Evolutionary conservation across 30 jellyfish, hydroid and myxozoan species (phyloP), one percentile per base, ranked within the genome.

Genomic region (Sanderia malayensis): DNA sequence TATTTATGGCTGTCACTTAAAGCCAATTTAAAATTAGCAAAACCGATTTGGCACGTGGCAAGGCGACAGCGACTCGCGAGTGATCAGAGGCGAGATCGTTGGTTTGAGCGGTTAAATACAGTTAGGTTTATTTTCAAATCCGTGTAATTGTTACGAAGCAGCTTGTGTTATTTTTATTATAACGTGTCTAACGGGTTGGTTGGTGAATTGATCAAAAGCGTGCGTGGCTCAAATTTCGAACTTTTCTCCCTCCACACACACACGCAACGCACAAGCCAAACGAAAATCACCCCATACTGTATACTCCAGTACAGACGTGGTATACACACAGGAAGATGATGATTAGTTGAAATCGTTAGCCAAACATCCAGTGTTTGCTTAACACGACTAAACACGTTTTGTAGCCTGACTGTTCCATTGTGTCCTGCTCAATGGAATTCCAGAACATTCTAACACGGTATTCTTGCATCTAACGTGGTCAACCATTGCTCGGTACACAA

Each of bases 401-500:
- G 70, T 62, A 34, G 61, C 28, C 46, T 26, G 34, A 76, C 62
- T 30, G 57, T 52, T 65, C 46, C 74, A 61, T 76, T 76, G 88
- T 76, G 58, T 24, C n/a, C 59, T 24, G n/a, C n/a, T 33, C 62
- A 46, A 76, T 30, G 47, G 88, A 76, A 76, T 76, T 62, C 71
- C 80, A 46, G n/a, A 61, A 45, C 53, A 20, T 25, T 57, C 88
- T 61, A 76, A 76, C 73, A 76, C 20, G 33, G 24, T 21, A 21
- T 44, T 75, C 88, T 25, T 19, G 66, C 73, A 63, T 61, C 44
- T 27, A 76, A 76, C 88, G 88, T 76, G 88, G 88, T 53, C 22
- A n/a, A 28, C 58, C 26, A 44, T 63, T 49, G 64, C 8, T 19
- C 15, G 55, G 11, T 8, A 15, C 15, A 41, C 15, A 41, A 8